These are phyloP conservation scores for Polyergus mexicanus DNA, from an alignment of 1,140 invertebrate species.

Conservation along the genomic window DNA sequence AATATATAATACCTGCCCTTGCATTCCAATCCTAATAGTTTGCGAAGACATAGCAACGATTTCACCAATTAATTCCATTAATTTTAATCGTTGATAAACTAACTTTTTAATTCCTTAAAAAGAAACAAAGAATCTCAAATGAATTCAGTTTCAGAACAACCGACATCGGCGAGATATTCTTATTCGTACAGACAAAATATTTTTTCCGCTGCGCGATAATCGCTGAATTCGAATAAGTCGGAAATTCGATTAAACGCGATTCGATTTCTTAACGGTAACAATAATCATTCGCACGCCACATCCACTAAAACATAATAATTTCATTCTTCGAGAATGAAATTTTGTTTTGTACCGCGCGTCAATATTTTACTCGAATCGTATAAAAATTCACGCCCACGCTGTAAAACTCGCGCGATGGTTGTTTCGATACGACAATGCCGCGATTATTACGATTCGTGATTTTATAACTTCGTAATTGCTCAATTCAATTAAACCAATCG, in stretches of 20 bases:
- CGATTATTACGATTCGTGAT: slow-evolving; percentile 55
- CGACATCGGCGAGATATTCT: background rate
- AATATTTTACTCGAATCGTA: slow-evolving; percentile 40
- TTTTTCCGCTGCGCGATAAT: background rate
- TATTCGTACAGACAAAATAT: slow-evolving; percentile 1
- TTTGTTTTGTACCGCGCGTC: slow-evolving; percentile 38
- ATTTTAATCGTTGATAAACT: background rate
- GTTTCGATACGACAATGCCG: slow-evolving; percentile 39
- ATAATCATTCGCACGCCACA: slow-evolving; percentile 40
- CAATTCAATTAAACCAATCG: slow-evolving; percentile 59
- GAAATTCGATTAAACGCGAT: slow-evolving; percentile 44
- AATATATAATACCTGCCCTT: slow-evolving; percentile 17
- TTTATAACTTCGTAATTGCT: slow-evolving; percentile 59
- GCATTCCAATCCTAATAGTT: slow-evolving; percentile 16
- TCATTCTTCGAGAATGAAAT: slow-evolving; percentile 53
- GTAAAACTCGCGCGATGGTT: slow-evolving; percentile 11
- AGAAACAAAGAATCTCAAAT: slow-evolving; percentile 17
- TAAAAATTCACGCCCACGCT: background rate
- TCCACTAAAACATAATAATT: slow-evolving; percentile 41
- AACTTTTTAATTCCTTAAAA: background rate
- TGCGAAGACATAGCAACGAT: background rate
- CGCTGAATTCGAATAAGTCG: background rate
- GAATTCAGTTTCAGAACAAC: background rate
- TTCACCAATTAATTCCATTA: background rate
- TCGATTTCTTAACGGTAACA: slow-evolving; percentile 34